Base-by-base conservation (phyloP, 2,888 invertebrate species). In the Atethmia centrago region DNA sequence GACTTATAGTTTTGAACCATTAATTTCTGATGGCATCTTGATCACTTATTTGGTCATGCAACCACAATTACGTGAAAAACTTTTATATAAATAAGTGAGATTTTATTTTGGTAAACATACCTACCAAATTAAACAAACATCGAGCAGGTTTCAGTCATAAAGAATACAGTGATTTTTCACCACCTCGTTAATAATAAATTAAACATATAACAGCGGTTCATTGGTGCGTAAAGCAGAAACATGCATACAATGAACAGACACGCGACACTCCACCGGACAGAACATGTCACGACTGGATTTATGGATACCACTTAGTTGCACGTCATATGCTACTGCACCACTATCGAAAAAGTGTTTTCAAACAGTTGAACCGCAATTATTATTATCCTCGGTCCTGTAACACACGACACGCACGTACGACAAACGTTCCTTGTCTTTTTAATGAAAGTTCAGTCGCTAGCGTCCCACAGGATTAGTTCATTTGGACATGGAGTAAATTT, bases 401-500 rank as follows among this genome's bases (percentile, higher is more conserved):
- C 58, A 70, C 77, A 75, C 78, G 74, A 76, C 73, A 87, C 77
- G 76, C 85, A 87, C 77, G 79, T 80, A 85, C 85, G 76, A 85
- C 79, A 83, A 88, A 85, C 83, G 82, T 88, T 85, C 84, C 86
- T 85, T 90, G 88, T 88, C 87, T 89, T 91, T 90, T 92, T 92
- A 94, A 93, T 93, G 91, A 93, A 92, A 91, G 90, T 87, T 85
- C 88, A 85, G 79, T 87, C 80, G 85, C 85, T 83, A 85, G 86
- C 80, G 89, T 91, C 92, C 91, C 92, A 79, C 85, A 90, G 92
- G 93, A 92, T 90, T 91, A 90, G 90, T 93, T 93, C 92, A 94
- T 94, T 94, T 92, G 92, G 93, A 92, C 93, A 91, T 90, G 89
- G 91, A 90, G 92, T 89, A 93, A 94, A 94, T 95, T 94, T 94